These are phyloP conservation scores for Adelphocoris suturalis DNA, from an alignment of 2,888 invertebrate genomes.

Conservation along the genomic window DNA sequence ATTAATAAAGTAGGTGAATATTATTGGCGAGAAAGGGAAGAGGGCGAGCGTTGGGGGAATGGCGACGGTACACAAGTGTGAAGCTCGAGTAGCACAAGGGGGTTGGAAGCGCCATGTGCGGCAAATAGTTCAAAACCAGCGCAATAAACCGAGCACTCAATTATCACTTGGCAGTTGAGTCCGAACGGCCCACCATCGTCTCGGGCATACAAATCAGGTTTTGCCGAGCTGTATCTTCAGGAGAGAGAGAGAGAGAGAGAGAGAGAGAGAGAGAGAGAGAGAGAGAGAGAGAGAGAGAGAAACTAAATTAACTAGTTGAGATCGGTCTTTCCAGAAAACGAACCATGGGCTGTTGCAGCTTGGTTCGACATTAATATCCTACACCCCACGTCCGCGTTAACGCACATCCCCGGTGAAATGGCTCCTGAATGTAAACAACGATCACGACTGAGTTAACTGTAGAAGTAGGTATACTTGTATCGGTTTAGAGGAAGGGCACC, in stretches of 20 bases:
- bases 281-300: background rate
- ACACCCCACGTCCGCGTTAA: background rate
- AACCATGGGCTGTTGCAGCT: slow-evolving; percentile 1
- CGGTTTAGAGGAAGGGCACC: background rate
- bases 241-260: background rate
- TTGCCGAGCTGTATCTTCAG: slow-evolving; percentile 14
- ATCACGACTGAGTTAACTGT: background rate
- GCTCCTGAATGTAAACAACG: background rate
- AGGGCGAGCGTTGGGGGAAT: slow-evolving; percentile 15
- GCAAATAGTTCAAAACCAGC: slow-evolving; percentile 34
- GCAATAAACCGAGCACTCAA: slow-evolving; percentile 49
- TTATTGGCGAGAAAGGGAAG: slow-evolving; percentile 36
- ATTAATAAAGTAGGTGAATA: slow-evolving; percentile 62
- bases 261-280: too few relatives aligned
- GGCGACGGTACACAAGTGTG: slow-evolving; percentile 49
- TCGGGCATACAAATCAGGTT: slow-evolving; percentile 34
- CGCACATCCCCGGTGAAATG: background rate
- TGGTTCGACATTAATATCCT: background rate
- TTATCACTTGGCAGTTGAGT: slow-evolving; percentile 51
- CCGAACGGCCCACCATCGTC: slow-evolving; percentile 27
- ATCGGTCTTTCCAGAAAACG: background rate
- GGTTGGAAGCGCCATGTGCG: slow-evolving; percentile 37
- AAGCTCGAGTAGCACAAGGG: background rate
- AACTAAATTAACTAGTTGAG: slow-evolving; percentile 36
- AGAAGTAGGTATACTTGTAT: background rate